Conservation (phyloP, 2,888 invertebrate species). For the Agrochola macilenta region DNA sequence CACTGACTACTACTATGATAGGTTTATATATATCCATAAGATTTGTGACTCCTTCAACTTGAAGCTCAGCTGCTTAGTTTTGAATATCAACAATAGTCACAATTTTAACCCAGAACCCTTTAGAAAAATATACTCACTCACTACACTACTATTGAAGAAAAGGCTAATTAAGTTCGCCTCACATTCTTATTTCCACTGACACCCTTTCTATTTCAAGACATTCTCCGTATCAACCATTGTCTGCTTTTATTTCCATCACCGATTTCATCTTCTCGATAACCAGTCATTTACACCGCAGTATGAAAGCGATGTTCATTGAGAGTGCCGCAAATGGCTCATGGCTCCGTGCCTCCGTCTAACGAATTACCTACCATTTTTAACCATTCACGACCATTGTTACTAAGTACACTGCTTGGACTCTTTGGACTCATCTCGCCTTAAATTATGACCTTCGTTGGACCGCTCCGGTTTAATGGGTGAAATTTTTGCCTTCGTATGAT, state of each 20-base stretch:
- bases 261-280: constrained; percentile 60
- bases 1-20: no score
- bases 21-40: no score
- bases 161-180: constrained; percentile 34
- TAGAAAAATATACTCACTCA: background rate
- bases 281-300: constrained; percentile 62
- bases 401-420: constrained; percentile 70
- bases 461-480: constrained; percentile 72
- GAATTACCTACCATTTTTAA: constrained; percentile 81
- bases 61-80: no score
- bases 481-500: constrained; percentile 70
- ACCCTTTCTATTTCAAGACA: constrained; percentile 62
- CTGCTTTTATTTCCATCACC: constrained; percentile 53
- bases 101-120: constrained; percentile 7
- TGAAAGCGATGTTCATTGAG: constrained; percentile 52
- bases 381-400: constrained; percentile 77
- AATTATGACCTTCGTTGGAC: constrained; percentile 76
- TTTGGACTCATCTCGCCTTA: constrained; percentile 78
- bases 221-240: constrained; percentile 59
- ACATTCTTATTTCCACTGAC: constrained; percentile 56
- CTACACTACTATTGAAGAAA: constrained; percentile 18
- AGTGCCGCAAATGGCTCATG: constrained; percentile 61
- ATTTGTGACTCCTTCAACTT: no score
- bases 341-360: constrained; percentile 51
- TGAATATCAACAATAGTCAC: no score